These are phyloP conservation scores for Drosophila sp. DNA, from an alignment of 1,140 invertebrate species.

Conservation along the genomic window DNA sequence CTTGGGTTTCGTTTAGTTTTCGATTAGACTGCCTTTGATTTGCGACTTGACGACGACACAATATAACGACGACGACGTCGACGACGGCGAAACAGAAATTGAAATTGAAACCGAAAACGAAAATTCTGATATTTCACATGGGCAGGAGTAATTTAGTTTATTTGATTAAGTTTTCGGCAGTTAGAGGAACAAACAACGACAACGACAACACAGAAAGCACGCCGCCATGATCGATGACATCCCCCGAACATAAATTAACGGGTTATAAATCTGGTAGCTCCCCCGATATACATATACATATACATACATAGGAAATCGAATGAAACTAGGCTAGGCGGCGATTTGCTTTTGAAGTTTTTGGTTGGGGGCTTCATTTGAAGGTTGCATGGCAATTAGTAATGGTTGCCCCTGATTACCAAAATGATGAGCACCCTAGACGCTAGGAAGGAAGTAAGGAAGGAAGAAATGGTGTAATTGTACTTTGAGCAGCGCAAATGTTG, in stretches of 20 bases:
- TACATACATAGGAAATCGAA: background rate
- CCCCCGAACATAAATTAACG: slow-evolving; percentile 72
- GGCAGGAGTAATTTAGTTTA: slow-evolving; percentile 67
- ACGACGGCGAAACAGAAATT: slow-evolving; percentile 25
- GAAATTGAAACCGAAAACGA: slow-evolving; percentile 14
- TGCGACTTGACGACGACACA: slow-evolving; percentile 67
- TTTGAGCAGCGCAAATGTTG: slow-evolving; percentile 18
- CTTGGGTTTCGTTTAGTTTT: slow-evolving; percentile 71
- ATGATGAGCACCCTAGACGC: too few species aligned
- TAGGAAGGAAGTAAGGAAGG: too few species aligned
- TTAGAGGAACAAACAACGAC: slow-evolving; percentile 34
- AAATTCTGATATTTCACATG: slow-evolving; percentile 71
- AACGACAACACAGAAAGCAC: slow-evolving; percentile 62
- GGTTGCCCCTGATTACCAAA: slow-evolving; percentile 36
- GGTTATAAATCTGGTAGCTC: slow-evolving; percentile 75
- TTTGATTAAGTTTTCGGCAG: slow-evolving; percentile 74
- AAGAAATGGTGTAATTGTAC: too few species aligned
- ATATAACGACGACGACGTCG: slow-evolving; percentile 36
- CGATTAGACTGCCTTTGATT: slow-evolving; percentile 79
- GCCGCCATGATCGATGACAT: slow-evolving; percentile 79
- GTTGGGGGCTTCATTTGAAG: slow-evolving; percentile 66
- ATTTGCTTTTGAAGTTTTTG: slow-evolving; percentile 55
- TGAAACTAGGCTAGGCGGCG: slow-evolving; percentile 57
- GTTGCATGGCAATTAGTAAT: slow-evolving; percentile 78
- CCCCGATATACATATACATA: slow-evolving; percentile 17